These are phyloP conservation scores for Pangasianodon hypophthalmus DNA, from an alignment of 2,113 vertebrate species.

Conservation along the genomic window DNA sequence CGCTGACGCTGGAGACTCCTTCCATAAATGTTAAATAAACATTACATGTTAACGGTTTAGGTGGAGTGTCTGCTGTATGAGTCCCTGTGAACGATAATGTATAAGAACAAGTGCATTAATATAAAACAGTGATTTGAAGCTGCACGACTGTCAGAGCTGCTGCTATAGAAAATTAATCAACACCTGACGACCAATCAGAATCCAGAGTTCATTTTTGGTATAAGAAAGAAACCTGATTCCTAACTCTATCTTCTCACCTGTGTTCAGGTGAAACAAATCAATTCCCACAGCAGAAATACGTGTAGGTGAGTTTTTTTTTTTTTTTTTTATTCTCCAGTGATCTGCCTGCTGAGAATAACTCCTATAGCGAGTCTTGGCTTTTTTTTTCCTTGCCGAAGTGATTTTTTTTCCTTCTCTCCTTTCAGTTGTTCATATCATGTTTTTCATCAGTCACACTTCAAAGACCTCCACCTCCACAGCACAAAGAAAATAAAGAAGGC, in stretches of 20 bases:
- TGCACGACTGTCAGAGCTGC: not conserved
- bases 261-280: slow-evolving; percentile 41
- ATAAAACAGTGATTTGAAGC: not conserved
- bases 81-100: not conserved
- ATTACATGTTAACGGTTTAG: no score
- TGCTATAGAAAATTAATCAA: not conserved
- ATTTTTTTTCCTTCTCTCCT: not conserved
- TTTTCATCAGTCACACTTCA: slow-evolving; percentile 37
- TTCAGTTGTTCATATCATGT: slow-evolving; percentile 13
- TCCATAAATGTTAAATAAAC: not conserved
- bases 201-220: not conserved
- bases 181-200: not conserved
- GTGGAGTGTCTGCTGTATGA: no score
- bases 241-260: not conserved
- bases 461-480: slow-evolving; percentile 12
- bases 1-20: not conserved
- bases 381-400: not conserved
- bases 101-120: not conserved
- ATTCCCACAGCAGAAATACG: slow-evolving; percentile 29
- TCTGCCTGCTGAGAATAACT: not conserved
- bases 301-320: not conserved
- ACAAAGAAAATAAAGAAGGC: not conserved
- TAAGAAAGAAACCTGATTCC: not conserved
- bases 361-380: not conserved
- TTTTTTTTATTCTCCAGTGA: not conserved